Percentiles rank a stretch among this genome's conserved stretches.
Evolutionary conservation across 2,797 vertebrate species (phyloP).

Genomic region (Phalloptychus januarius): DNA sequence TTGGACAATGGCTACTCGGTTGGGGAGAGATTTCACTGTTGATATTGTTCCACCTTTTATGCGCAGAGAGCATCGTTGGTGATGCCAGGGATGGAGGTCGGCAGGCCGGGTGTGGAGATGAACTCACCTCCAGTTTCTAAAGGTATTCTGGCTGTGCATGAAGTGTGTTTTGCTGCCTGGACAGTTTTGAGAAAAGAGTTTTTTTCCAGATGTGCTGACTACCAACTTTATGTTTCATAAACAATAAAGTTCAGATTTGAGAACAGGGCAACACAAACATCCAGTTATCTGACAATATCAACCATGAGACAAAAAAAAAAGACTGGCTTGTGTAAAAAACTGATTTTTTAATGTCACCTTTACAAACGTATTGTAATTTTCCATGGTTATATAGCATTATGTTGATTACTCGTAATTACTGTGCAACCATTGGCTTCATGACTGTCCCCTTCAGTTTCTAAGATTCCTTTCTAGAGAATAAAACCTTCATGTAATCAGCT

Average conservation of each 20-base stretch:
- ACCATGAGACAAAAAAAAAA: neutral
- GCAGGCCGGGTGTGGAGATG: conserved; percentile 15
- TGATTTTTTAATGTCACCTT: neutral
- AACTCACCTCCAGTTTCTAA: conserved; percentile 3
- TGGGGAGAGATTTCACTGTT: conserved; percentile 39
- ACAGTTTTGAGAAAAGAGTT: neutral
- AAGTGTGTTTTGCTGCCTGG: conserved; percentile 1
- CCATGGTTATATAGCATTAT: neutral
- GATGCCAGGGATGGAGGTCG: conserved; percentile 43
- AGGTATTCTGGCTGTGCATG: neutral
- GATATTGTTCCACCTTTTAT: conserved; percentile 36
- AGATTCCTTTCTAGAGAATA: neutral
- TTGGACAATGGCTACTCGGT: conserved; percentile 37
- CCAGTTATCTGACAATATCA: conserved; percentile 43
- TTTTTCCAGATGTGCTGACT: conserved; percentile 20
- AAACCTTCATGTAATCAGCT: conserved; percentile 53
- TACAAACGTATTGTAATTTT: neutral
- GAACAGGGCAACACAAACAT: conserved; percentile 20
- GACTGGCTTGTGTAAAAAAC: neutral
- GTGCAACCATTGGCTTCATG: neutral
- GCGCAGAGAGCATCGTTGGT: conserved; percentile 13
- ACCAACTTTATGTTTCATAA: conserved; percentile 21
- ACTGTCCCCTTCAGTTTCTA: neutral
- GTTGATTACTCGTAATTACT: neutral
- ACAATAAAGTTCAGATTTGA: conserved; percentile 9